Evolutionary conservation across 2,888 invertebrate genomes (phyloP).

Genomic region (Thereva unica): DNA sequence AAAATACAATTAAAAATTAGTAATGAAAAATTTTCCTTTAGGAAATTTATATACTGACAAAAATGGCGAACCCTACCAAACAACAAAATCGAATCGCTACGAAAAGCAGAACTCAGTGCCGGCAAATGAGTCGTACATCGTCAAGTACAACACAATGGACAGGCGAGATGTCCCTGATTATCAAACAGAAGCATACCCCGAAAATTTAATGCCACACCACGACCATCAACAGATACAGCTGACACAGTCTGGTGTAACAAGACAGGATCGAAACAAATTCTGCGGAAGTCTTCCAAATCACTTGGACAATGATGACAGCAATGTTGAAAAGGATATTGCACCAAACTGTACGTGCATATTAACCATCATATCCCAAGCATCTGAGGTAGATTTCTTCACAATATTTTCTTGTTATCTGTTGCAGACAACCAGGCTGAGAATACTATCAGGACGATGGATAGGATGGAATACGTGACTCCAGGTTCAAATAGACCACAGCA

Average conservation of each 20-base stretch:
- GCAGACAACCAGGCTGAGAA: conserved; percentile 36
- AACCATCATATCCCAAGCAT: background rate
- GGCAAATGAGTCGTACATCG: conserved; percentile 12
- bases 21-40: background rate
- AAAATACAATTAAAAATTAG: too few relatives aligned
- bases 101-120: conserved; percentile 5
- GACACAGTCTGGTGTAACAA: conserved; percentile 37
- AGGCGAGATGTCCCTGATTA: conserved; percentile 12
- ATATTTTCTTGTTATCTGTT: conserved; percentile 10
- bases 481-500: conserved; percentile 35
- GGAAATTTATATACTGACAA: conserved; percentile 33
- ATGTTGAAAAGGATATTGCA: conserved; percentile 20
- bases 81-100: conserved; percentile 4
- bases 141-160: conserved; percentile 23
- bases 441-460: conserved; percentile 27
- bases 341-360: conserved; percentile 27
- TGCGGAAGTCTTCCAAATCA: conserved; percentile 45
- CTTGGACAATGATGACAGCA: conserved; percentile 42
- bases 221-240: too few relatives aligned
- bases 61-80: conserved; percentile 19
- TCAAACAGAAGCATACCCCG: conserved; percentile 29
- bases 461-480: conserved; percentile 43
- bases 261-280: conserved; percentile 44
- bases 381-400: background rate
- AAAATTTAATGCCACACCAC: conserved; percentile 34